Evolutionary conservation across 1,140 invertebrate genomes (phyloP).

Genomic region (Palaemon carinicauda): DNA sequence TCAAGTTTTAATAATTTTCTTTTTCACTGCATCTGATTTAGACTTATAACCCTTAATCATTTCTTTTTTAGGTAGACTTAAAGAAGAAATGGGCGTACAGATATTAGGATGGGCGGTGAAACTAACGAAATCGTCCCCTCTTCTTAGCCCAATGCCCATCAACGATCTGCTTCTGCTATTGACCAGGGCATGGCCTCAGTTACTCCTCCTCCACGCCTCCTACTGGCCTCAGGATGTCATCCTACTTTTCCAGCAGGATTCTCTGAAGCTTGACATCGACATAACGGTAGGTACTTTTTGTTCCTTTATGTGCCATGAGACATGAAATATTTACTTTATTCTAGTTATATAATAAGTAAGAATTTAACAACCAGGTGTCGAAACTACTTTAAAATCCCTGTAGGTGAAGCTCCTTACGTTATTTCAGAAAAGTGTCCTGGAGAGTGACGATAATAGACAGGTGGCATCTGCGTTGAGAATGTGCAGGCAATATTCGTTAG

Average conservation of each 20-base stretch:
- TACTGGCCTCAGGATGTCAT: slow-evolving; percentile 34
- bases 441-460: slow-evolving; percentile 23
- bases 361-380: background rate
- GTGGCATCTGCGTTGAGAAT: slow-evolving; percentile 12
- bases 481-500: slow-evolving; percentile 33
- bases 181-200: slow-evolving; percentile 34
- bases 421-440: background rate
- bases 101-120: slow-evolving; percentile 28
- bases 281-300: background rate
- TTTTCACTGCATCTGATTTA: background rate
- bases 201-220: slow-evolving; percentile 41
- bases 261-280: slow-evolving; percentile 7
- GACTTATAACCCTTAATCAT: background rate
- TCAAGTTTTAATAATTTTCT: too few relatives aligned
- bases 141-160: slow-evolving; percentile 16
- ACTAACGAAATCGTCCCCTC: slow-evolving; percentile 2
- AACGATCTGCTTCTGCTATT: slow-evolving; percentile 36
- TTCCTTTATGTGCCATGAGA: background rate
- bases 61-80: background rate
- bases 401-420: background rate
- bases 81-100: slow-evolving; percentile 32
- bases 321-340: background rate
- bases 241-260: slow-evolving; percentile 12
- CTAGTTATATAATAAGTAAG: background rate
- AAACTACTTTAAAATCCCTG: too few relatives aligned